Evolutionary conservation across 2,888 invertebrate genomes (phyloP), one percentile per base, ranked within the genome.

Genomic region (Agrotis ipsilon): DNA sequence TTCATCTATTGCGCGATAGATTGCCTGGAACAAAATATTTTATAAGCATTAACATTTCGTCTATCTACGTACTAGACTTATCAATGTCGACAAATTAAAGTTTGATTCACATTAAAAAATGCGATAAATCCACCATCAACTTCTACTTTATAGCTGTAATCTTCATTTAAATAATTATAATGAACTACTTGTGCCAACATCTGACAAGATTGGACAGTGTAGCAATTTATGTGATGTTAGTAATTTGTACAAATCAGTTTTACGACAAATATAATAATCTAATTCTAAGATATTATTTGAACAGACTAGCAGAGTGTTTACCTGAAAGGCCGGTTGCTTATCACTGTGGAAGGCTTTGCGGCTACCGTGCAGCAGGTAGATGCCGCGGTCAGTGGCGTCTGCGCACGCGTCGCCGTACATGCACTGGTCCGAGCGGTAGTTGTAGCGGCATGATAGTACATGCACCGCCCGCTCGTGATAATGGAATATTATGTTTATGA

Each of bases 381-480:
- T 97, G 2, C 99, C 99, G 45, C 96, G 92, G 64, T 95, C 92
- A 73, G 98, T 97, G 0, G 98, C 98, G 61, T 96, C 97, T 60
- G 97, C 96, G 92, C 99, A 99, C 6, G 98, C 98, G 90, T 98
- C 98, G 94, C 98, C 98, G 90, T 99, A 99, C 98, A 98, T 98
- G 93, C 99, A 99, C 93, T 99, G 99, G 94, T 99, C 99, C 1
- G 99, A 98, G 61, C 99, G 97, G 94, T 98, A 99, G 93, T 99
- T 99, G 94, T 98, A 98, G 75, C 98, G 97, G 90, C 99, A 99
- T 0, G 98, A 97, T 90, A 98, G 97, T 70, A 98, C 96, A 83
- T 97, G 97, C 68, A 99, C 96, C 85, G 98, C 98, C 80, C 98
- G 98, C 97, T 92, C 86, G 96, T 98, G 97, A 91, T 97, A 98